Percentiles rank a stretch among this genome's conserved stretches.
Evolutionary conservation across 2,113 vertebrate genomes (phyloP).

Genomic region (rat (Rattus norvegicus)): GRCr8 NC_086036.1:24972501-24973000

Average conservation of each 20-base stretch:
- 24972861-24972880: not conserved
- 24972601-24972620: not conserved
- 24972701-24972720: not conserved
- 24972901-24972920: not conserved
- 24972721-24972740: not conserved
- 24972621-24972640: not conserved
- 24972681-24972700: not conserved
- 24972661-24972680: not conserved
- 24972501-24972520: not conserved
- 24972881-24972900: not conserved
- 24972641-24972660: not conserved
- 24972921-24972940: too few relatives aligned
- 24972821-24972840: not conserved
- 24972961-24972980: slow-evolving; percentile 69
- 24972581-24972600: not conserved
- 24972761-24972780: not conserved
- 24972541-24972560: not conserved
- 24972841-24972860: not conserved
- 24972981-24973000: slow-evolving; percentile 77
- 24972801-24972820: slow-evolving; percentile 27
- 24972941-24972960: not conserved
- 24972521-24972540: fast-evolving
- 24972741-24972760: not conserved
- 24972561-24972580: not conserved
- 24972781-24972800: not conserved